A percentile compares a stretch with the other conserved stretches of the same genome.
phyloP scores from a whole-genome alignment of 2,797 vertebrate genomes.

The Rhinophrynus dorsalis region DNA sequence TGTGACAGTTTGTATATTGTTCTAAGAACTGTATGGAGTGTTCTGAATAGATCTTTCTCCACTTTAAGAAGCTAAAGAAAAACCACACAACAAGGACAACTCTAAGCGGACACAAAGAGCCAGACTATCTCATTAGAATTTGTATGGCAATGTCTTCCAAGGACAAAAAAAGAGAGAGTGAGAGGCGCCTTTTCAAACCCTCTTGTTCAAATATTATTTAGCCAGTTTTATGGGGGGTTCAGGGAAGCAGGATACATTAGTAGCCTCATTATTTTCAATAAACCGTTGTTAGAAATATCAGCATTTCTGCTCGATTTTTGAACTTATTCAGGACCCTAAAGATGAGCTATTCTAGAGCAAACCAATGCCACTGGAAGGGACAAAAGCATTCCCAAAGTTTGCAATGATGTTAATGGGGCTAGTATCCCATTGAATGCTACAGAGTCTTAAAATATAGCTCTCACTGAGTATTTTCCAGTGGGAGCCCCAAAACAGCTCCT shows the following conservation, averaged over 20 bases:
- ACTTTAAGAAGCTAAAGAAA: slow-evolving; percentile 13
- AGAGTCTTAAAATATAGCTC: too few relatives aligned
- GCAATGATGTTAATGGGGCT: too few relatives aligned
- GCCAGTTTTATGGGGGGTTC: slow-evolving; percentile 11
- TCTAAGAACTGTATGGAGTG: slow-evolving; percentile 26
- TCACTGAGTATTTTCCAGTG: too few relatives aligned
- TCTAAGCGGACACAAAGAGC: slow-evolving; percentile 19
- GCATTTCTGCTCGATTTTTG: too few relatives aligned
- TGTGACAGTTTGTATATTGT: slow-evolving; percentile 22
- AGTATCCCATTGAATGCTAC: too few relatives aligned
- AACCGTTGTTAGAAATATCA: too few relatives aligned
- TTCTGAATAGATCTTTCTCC: slow-evolving; percentile 30
- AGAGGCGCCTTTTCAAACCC: slow-evolving; percentile 18
- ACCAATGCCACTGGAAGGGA: too few relatives aligned
- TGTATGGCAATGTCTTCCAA: slow-evolving; percentile 31
- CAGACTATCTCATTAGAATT: slow-evolving; percentile 47
- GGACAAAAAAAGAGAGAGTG: slow-evolving; percentile 1
- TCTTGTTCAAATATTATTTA: slow-evolving; percentile 32
- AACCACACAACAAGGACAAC: slow-evolving; percentile 8
- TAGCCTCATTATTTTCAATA: too few relatives aligned
- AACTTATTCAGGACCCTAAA: too few relatives aligned
- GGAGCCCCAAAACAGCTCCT: too few relatives aligned
- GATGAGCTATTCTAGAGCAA: too few relatives aligned
- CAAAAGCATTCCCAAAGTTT: too few relatives aligned
- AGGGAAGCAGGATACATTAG: slow-evolving; percentile 25